These are phyloP conservation scores for Irena cyanogastra DNA, from an alignment of 2,113 vertebrate species.

Conservation along the genomic window DNA sequence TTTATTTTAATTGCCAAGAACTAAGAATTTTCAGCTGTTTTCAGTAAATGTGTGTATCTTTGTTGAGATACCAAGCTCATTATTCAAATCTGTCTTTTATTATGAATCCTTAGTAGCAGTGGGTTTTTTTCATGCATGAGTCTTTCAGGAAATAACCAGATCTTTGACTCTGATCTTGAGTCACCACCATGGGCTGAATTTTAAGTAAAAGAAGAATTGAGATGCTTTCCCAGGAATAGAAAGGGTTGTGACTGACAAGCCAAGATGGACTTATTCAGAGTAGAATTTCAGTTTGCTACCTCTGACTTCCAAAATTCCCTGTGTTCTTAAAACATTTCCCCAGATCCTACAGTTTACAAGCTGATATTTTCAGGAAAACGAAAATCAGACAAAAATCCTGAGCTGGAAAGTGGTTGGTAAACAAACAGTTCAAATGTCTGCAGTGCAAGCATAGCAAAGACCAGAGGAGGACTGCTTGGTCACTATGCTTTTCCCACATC, in stretches of 20 bases:
- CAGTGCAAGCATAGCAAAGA: not conserved
- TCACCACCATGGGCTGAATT: not conserved
- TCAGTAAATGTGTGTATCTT: not conserved
- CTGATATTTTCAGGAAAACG: not conserved
- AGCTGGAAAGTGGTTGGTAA: not conserved
- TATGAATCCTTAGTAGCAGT: not conserved
- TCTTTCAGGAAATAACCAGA: not conserved
- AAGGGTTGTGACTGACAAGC: not conserved
- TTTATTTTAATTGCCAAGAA: slow-evolving; percentile 1
- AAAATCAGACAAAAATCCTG: not conserved
- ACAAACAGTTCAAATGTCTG: not conserved
- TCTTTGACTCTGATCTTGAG: not conserved
- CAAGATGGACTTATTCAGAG: not conserved
- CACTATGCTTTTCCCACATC: not conserved
- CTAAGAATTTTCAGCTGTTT: slow-evolving; percentile 1
- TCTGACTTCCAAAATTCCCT: not conserved
- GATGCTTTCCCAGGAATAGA: not conserved
- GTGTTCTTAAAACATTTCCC: not conserved
- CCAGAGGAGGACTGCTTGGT: not conserved
- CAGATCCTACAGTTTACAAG: not conserved
- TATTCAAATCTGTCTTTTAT: not conserved
- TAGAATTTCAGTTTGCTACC: not conserved
- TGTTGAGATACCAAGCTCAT: not conserved
- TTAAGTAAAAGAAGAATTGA: not conserved
- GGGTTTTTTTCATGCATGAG: accelerated